Base-by-base conservation (phyloP, 2,888 invertebrate genomes). In the Polyommatus icarus region DNA sequence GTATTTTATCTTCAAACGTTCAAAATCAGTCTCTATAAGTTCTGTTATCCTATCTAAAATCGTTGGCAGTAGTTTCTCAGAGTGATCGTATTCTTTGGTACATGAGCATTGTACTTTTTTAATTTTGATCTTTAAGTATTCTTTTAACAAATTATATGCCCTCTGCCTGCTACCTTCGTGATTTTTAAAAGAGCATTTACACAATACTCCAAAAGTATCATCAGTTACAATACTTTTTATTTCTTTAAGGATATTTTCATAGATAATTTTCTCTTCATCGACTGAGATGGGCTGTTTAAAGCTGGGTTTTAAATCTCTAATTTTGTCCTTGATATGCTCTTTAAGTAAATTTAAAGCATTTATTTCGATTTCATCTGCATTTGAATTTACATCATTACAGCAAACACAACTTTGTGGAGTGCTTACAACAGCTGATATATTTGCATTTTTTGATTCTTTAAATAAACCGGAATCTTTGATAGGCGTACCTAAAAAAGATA, bases 71-170 rank as follows among this genome's bases (percentile, higher is more conserved):
- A 87, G 76, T 1, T 78, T 77, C 20, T 87, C 82, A 80, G 85
- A 85, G 77, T 81, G 84, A 61, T 86, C 81, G 24, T 84, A 83
- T 71, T 81, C 80, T 7, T 84, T 78, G 73, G 83, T 78, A 83
- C 91, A 91, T 54, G 84, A 80, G 82, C 92, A 92, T 79, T 91
- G 86, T 15, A 89, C 88, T 73, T 87, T 88, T 79, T 90, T 87
- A 32, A 94, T 88, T 90, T 94, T 94, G 0, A 87, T 85, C 85
- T 89, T 91, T 71, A 94, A 85, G 85, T 93, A 94, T 84, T 94
- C 94, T 85, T 91, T 89, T 77, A 94, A 83, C 81, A 94, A 84
- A 72, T 85, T 86, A 79, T 90, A 90, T 1, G 91, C 93, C 82
- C 93, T 87, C 24, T 88, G 87, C 91, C 92, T 93, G 83, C 88